Conservation (phyloP, 2,113 vertebrate genomes). For the Pelmatolapia mariae region DNA sequence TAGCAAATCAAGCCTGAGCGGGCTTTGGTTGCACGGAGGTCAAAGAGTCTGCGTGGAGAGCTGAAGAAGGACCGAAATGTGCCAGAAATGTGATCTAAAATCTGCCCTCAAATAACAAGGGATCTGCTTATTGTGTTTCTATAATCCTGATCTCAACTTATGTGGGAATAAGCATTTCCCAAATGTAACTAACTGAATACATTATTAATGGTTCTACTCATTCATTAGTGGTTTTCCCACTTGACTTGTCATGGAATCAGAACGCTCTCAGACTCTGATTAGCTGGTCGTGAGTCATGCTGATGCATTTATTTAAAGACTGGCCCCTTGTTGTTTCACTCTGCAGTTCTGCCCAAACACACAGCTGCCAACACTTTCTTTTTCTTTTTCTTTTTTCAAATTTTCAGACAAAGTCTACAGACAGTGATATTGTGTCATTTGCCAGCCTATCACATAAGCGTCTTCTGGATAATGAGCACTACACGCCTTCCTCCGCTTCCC, state of each 20-base stretch:
- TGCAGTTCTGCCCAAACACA: background rate
- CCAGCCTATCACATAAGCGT: slow-evolving; percentile 7
- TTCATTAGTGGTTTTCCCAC: background rate
- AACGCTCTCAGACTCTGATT: background rate
- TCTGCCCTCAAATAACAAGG: background rate
- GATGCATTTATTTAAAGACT: slow-evolving; percentile 4
- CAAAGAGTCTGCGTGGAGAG: background rate
- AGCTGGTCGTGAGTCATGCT: slow-evolving; percentile 19
- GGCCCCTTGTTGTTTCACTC: background rate
- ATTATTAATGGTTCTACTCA: background rate
- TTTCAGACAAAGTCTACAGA: background rate
- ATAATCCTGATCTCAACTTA: background rate
- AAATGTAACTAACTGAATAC: background rate
- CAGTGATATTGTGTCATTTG: background rate
- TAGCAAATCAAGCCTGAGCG: background rate
- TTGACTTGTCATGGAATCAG: background rate
- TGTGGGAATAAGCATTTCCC: background rate
- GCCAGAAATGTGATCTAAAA: background rate
- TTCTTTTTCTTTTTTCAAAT: background rate
- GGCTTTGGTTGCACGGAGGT: background rate
- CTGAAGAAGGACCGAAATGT: background rate
- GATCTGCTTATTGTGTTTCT: background rate
- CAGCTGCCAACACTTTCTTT: background rate
- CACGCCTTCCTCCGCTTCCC: slow-evolving; percentile 4
- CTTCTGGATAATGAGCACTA: slow-evolving; percentile 31